Base-by-base conservation (phyloP, 2,113 vertebrate species). In the Cololabis saira region DNA sequence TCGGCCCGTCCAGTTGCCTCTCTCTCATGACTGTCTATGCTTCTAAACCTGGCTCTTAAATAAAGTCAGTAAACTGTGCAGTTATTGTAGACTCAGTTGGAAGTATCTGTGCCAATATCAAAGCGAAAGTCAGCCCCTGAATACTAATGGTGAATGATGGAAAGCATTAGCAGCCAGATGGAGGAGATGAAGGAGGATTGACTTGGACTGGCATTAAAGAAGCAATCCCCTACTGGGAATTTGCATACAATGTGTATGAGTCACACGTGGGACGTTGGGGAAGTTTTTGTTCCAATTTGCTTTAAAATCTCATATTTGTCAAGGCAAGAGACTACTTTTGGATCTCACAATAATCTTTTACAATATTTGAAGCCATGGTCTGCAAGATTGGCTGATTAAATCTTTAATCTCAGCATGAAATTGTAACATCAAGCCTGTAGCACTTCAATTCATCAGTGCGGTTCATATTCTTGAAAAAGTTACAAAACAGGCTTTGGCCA, bases 91-190 rank as follows among this genome's bases (percentile, higher is more conserved):
- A 82, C 76, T 76, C 65, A 64, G 68, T 60, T 73, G 69, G 63
- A 86, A 86, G 84, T 81, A 83, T 79, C 74, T 62, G 69, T 85
- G 83, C 81, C 81, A 81, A 87, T 84, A 82, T 82, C 44, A 55
- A 76, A 80, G 74, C 3, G 54, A 50, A 63, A 43, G 58, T 5
- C 21, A 80, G 61, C 30, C 54, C 3, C 37, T 59, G 85, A 88
- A 84, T 82, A 55, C 81, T 83, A 80, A 80, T 78, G 40, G 58
- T 33, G 80, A 80, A 30, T 37, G 78, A 83, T 44, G 21, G 71
- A 65, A 63, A 77, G 81, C 81, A 78, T 81, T 67, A 81, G 70
- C 74, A 65, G 57, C 63, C 79, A 84, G 74, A 72, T 77, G 81
- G 71, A 69, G 69, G 49, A 70, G 75, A 87, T 51, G 57, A 63